Evolutionary conservation across 2,113 vertebrate genomes (phyloP).

Genomic region (Stigmatopora nigra): DNA sequence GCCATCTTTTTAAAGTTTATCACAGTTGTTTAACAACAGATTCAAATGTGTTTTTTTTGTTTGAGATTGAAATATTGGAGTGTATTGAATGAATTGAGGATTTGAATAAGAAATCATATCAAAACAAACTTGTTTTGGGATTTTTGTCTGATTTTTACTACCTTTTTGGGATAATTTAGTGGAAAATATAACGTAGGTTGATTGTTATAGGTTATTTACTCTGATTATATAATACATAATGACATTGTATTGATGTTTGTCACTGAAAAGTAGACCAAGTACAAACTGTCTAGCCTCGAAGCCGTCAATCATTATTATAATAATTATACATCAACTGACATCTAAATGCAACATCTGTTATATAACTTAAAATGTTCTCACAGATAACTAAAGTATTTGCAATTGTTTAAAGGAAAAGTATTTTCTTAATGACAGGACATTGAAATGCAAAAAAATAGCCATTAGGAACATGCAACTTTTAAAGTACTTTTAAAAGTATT

Average conservation of each 20-base stretch:
- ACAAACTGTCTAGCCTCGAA: not conserved
- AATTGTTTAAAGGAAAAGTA: not conserved
- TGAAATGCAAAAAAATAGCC: too few relatives aligned
- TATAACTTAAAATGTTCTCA: not conserved
- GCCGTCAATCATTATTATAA: not conserved
- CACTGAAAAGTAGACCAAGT: not conserved
- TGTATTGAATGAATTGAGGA: slow-evolving; percentile 50
- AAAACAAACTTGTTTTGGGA: slow-evolving; percentile 28
- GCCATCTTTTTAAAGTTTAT: slow-evolving; percentile 61
- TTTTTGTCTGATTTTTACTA: not conserved
- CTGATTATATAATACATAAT: too few relatives aligned
- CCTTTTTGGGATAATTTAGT: too few relatives aligned
- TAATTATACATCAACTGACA: not conserved
- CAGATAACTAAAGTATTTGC: not conserved
- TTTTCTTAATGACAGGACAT: not conserved
- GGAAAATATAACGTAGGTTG: not conserved
- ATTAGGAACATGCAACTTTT: too few relatives aligned
- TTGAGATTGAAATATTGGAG: slow-evolving; percentile 39
- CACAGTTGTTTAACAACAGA: slow-evolving; percentile 51
- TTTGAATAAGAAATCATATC: slow-evolving; percentile 38
- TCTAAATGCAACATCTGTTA: not conserved
- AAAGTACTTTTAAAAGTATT: too few relatives aligned
- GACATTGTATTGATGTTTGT: too few relatives aligned
- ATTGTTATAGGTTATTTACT: too few relatives aligned
- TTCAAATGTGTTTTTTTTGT: slow-evolving; percentile 47